Base-by-base conservation (phyloP, 2,888 invertebrate species). In the Euplexia lucipara region DNA sequence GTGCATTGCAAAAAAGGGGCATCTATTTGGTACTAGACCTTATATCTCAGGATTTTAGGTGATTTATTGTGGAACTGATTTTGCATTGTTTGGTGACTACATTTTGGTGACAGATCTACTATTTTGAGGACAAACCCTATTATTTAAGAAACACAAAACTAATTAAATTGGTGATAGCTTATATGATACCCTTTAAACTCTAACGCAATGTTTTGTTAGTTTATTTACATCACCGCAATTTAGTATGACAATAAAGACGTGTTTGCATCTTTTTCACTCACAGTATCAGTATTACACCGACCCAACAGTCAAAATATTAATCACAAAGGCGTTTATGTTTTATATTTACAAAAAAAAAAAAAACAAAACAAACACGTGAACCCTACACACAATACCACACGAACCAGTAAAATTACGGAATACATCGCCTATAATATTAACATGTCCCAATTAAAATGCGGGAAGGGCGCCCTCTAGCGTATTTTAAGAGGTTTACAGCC, bases 381-480 rank as follows among this genome's bases (percentile, higher is more conserved):
- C 16, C 45, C 9, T 52, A n/a, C 8, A 54, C 20, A 60, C 51
- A 69, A 12, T 42, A 41, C 41, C 3, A 12, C n/a, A n/a, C 16
- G 22, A 44, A 14, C 30, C 72, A 53, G 47, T 73, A 74, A 74
- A 72, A 71, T 73, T 70, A 70, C 57, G 67, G 47, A 77, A 81
- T 82, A 83, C 72, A 74, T 73, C 75, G 65, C 70, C 73, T 83
- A 80, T 85, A 85, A 86, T 88, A 88, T 90, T 90, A 84, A 88
- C 85, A 80, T 69, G 72, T 76, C 53, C 83, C 85, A 86, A 88
- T 91, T 88, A 89, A 87, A 90, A 87, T 86, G 83, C 83, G 82
- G 75, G 78, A 79, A 76, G 44, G 76, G 82, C 70, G 79, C 82
- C 75, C 82, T 77, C 82, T 88, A 80, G 79, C 80, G 77, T 76